These are phyloP conservation scores for Apostichopus japonicus DNA, from an alignment of 35 echinoderm and acorn worm genomes.

Conservation along the genomic window DNA sequence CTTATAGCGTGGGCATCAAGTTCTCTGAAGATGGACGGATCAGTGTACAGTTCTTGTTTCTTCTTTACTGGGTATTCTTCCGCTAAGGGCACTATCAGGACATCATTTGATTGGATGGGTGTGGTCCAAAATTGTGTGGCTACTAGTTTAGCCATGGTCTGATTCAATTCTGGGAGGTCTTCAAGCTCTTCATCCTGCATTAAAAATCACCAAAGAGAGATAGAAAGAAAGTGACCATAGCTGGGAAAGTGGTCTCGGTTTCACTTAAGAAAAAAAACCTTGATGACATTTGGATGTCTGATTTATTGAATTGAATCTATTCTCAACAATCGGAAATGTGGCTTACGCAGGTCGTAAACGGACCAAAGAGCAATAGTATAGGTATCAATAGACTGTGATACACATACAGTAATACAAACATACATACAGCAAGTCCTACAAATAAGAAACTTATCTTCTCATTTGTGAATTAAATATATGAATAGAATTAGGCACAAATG, in stretches of 20 bases:
- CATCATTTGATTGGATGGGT: conserved; percentile 80
- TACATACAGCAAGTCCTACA: too few species aligned
- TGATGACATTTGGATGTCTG: too few species aligned
- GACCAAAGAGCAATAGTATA: too few species aligned
- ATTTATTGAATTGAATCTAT: too few species aligned
- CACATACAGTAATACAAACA: too few species aligned
- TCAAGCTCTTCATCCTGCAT: conserved; percentile 39
- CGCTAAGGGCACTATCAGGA: conserved; percentile 79
- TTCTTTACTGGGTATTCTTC: conserved; percentile 95
- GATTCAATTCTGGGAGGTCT: conserved; percentile 12
- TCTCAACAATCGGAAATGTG: too few species aligned
- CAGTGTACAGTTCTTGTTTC: conserved; percentile 90
- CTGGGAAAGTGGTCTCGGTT: not conserved
- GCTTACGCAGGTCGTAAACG: too few species aligned
- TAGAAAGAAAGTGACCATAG: not conserved
- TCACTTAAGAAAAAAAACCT: not conserved
- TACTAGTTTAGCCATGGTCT: conserved; percentile 28
- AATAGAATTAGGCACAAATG: too few species aligned
- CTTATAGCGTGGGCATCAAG: conserved; percentile 93
- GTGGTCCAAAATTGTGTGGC: conserved; percentile 93
- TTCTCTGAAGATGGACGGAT: conserved; percentile 89
- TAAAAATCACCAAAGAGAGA: not conserved
- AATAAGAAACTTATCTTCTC: too few species aligned
- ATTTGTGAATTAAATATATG: too few species aligned
- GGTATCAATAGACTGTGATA: too few species aligned